phyloP scores from a whole-genome alignment of 1,140 invertebrate species.

The Caerostris darwini region DNA sequence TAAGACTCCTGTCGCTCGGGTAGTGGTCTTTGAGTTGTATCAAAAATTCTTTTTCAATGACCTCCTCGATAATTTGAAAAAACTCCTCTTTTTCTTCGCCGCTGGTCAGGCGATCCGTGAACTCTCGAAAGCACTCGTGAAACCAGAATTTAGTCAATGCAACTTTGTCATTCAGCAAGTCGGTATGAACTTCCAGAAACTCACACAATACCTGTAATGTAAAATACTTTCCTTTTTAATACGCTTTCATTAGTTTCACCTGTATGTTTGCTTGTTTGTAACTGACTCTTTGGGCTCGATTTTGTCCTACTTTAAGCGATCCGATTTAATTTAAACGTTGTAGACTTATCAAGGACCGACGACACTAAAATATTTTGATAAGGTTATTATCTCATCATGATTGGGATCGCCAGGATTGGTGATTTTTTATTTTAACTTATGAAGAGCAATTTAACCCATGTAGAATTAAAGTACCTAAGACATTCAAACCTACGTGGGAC shows the following conservation, averaged over 20 bases:
- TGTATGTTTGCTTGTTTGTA: no score
- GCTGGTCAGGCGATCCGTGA: conserved; percentile 90
- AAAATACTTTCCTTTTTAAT: not conserved
- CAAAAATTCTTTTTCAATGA: conserved; percentile 20
- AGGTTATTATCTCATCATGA: no score
- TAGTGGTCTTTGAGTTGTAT: not conserved
- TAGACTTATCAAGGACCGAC: no score
- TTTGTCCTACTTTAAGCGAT: no score
- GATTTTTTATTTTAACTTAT: not conserved
- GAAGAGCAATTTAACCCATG: no score
- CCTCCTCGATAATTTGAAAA: conserved; percentile 62
- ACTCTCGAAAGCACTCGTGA: conserved; percentile 86
- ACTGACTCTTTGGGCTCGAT: no score
- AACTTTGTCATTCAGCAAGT: not conserved
- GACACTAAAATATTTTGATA: no score
- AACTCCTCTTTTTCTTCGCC: conserved; percentile 90
- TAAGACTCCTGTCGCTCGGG: not conserved
- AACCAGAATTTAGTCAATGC: conserved; percentile 54
- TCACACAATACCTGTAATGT: conserved; percentile 29
- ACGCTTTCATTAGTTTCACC: no score
- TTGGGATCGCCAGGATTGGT: not conserved
- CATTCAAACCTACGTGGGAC: no score
- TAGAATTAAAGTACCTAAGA: no score
- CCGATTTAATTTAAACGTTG: no score
- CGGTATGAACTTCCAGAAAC: not conserved